Base-by-base conservation (phyloP, 2,888 invertebrate genomes). In the Ectemnius cavifrons region DNA sequence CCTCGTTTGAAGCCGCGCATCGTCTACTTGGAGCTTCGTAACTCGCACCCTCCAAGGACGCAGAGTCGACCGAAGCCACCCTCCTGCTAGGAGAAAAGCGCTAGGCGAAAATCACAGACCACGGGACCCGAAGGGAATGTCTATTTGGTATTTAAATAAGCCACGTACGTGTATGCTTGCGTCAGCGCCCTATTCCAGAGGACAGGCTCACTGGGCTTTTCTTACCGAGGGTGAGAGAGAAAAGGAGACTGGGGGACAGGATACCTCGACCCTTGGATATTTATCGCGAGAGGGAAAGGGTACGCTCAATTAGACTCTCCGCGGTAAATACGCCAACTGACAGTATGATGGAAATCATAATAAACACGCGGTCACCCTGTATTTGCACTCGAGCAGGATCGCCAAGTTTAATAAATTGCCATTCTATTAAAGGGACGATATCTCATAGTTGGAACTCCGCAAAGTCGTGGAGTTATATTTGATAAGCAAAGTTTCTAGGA, bases 91-190 rank as follows among this genome's bases (percentile, higher is more conserved):
- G 47, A 62, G 47, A 58, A 52, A 14, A 5, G 59, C 63, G 28
- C 70, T 69, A 63, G 67, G 75, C 72, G 81, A 81, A 84, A 83
- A 83, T 83, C 84, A 84, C 81, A 83, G 81, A 69, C 76, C 81
- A 83, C 84, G 74, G 67, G 75, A 64, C 71, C 68, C 81, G 59
- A 71, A 63, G 67, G 74, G 71, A 79, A 79, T 64, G 68, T 79
- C 79, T 81, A 83, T 83, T 83, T 83, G 81, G 73, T 81, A 83
- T 83, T 83, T 83, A 83, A 83, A 83, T 83, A 83, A 83, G 84
- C 81, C 8, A 11, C 37, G 77, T 70, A 64, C 73, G 72, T 63
- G 67, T 62, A 62, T 62, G 67, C 56, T 57, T 57, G 69, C 57
- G 67, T 72, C 66, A 74, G 73, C 28, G 64, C 57, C 63, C 49